Evolutionary conservation across 1,140 invertebrate genomes (phyloP), one percentile per base, ranked within the genome.

Genomic region (Sinonovacula constricta): DNA sequence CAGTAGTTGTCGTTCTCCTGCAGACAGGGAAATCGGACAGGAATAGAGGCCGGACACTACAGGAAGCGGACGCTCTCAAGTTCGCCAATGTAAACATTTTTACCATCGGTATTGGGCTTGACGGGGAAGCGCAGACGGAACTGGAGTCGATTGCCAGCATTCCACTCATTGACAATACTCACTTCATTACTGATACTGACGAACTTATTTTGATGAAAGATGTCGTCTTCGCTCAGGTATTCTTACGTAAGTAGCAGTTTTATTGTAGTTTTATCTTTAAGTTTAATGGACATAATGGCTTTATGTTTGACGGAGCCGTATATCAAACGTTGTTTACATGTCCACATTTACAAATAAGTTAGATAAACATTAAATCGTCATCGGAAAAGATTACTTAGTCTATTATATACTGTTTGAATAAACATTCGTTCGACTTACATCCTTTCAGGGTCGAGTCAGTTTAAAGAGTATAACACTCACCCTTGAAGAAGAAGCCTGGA

Each of bases 1-100:
- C 80, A 22, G 85, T 86, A 51, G 56, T 88, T 69, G 76, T 77
- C 10, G 65, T 87, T 4, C 51, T 88, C 0, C 3, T 87, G 5
- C 83, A 80, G 10, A 71, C 83, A 14, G 86, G 86, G 24, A 75
- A 67, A 2, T 79, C 85, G 0, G 72, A 79, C 15, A 74, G 81
- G 53, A 80, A 79, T 36, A 33, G 28, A 26, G 33, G 56, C n/a
- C 33, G 79, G 39, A 82, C 81, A 39, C 5, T 72, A 14, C 80
- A 78, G 18, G 80, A 86, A 70, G 77, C 79, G 0, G 59, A 80
- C 3, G 78, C 66, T 0, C 57, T 84, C 2, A 79, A 83, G 24
- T 76, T 82, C 18, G 75, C 69, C 26, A 63, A 79, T 1, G 39
- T 78, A 18, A 79, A 71, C 54, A 69, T 87, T 12, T 79, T 85